Conservation (phyloP, 2,888 invertebrate species). For the Heliconius ethilla region DNA sequence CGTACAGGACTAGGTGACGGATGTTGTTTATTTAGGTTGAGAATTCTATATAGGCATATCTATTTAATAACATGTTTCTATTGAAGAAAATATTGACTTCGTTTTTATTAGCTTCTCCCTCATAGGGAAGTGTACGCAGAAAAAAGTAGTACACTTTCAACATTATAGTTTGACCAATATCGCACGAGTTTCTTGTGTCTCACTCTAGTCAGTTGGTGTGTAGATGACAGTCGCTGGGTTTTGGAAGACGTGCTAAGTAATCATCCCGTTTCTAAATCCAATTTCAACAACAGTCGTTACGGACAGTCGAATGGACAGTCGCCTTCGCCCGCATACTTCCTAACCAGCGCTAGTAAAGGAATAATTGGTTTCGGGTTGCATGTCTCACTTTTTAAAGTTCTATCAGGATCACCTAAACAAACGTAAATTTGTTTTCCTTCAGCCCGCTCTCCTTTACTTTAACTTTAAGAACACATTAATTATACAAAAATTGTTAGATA, state of each 20-base stretch:
- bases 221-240: too few species aligned
- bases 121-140: background rate
- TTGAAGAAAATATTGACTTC: background rate
- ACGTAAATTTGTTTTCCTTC: background rate
- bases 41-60: background rate
- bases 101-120: background rate
- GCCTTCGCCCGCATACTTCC: background rate
- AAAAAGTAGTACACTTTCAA: too few species aligned
- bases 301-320: background rate
- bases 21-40: background rate
- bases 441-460: background rate
- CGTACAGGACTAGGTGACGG: background rate
- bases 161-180: too few species aligned
- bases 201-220: too few species aligned
- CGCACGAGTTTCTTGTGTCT: too few species aligned
- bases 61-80: background rate
- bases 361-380: background rate
- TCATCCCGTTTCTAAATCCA: background rate
- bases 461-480: too few species aligned
- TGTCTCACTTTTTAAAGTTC: background rate
- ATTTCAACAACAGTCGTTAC: conserved; percentile 5
- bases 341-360: background rate
- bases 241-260: background rate
- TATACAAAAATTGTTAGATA: too few species aligned
- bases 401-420: too few species aligned